A percentile compares a stretch with the other conserved stretches of the same genome.
phyloP scores from a whole-genome alignment of 2,888 invertebrate genomes.

The Morpho deidamia region DNA sequence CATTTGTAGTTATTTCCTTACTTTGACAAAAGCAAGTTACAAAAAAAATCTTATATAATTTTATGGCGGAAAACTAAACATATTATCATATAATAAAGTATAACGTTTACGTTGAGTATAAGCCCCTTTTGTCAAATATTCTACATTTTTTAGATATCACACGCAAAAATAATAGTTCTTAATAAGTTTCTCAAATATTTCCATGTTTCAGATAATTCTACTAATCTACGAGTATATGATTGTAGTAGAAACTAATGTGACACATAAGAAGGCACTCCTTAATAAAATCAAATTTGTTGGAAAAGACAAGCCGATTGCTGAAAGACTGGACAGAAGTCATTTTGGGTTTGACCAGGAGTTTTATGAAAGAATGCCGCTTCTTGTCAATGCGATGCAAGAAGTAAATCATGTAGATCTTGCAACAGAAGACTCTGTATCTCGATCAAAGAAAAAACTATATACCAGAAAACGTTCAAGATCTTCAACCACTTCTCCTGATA shows the following conservation, averaged over 20 bases:
- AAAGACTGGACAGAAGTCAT: constrained; percentile 57
- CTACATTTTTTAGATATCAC: no score
- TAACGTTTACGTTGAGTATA: no score
- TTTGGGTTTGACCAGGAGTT: constrained; percentile 70
- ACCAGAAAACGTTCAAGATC: constrained; percentile 27
- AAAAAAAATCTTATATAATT: no score
- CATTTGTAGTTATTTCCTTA: no score
- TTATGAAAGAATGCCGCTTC: constrained; percentile 66
- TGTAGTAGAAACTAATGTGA: constrained; percentile 65
- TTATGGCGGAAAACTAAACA: no score
- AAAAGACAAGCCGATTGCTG: constrained; percentile 53
- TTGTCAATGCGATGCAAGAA: constrained; percentile 69
- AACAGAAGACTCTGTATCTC: constrained; percentile 34
- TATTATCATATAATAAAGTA: no score
- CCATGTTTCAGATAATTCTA: constrained; percentile 67
- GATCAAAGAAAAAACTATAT: constrained; percentile 16
- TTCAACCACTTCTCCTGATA: constrained; percentile 30
- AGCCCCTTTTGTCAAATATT: no score
- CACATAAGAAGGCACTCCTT: constrained; percentile 47
- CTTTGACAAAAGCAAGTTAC: no score
- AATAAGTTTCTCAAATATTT: neutral
- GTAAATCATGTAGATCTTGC: constrained; percentile 50
- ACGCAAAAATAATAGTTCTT: no score
- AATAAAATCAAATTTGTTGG: constrained; percentile 33
- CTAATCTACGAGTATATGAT: constrained; percentile 72